A percentile compares a stretch with the other conserved stretches of the same genome.
phyloP scores from a whole-genome alignment of 2,113 vertebrate genomes.

The Monopterus albus region DNA sequence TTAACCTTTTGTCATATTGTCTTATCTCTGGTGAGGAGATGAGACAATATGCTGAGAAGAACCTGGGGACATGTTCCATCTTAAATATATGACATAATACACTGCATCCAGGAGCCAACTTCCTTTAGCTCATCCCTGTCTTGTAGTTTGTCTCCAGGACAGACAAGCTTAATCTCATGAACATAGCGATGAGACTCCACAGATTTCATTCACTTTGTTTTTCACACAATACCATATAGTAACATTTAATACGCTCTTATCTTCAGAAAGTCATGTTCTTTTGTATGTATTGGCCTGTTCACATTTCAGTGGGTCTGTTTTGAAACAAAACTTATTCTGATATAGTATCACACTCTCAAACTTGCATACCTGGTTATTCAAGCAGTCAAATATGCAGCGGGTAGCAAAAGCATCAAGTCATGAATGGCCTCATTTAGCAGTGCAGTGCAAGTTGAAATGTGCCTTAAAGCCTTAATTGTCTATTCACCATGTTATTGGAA shows the following conservation, averaged over 20 bases:
- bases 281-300: no score
- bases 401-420: slow-evolving; percentile 41
- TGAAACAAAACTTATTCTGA: background rate
- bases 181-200: background rate
- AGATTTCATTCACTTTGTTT: background rate
- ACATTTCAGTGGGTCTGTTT: background rate
- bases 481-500: slow-evolving; percentile 19
- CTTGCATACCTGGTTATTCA: slow-evolving; percentile 32
- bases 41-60: slow-evolving; percentile 8
- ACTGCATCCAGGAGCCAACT: background rate
- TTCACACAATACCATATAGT: background rate
- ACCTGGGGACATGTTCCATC: slow-evolving; percentile 1
- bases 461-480: slow-evolving; percentile 22
- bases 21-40: slow-evolving; percentile 43
- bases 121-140: no score
- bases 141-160: no score
- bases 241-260: background rate
- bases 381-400: slow-evolving; percentile 32
- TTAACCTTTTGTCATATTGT: slow-evolving; percentile 62
- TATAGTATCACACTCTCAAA: slow-evolving; percentile 1
- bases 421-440: slow-evolving; percentile 51
- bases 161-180: no score
- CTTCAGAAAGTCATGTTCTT: no score
- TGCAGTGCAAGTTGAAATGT: slow-evolving; percentile 28
- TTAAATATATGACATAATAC: background rate